Evolutionary conservation across 92 coral and sea anemone genomes (phyloP).

Genomic region (Epizoanthus illoricatus): DNA sequence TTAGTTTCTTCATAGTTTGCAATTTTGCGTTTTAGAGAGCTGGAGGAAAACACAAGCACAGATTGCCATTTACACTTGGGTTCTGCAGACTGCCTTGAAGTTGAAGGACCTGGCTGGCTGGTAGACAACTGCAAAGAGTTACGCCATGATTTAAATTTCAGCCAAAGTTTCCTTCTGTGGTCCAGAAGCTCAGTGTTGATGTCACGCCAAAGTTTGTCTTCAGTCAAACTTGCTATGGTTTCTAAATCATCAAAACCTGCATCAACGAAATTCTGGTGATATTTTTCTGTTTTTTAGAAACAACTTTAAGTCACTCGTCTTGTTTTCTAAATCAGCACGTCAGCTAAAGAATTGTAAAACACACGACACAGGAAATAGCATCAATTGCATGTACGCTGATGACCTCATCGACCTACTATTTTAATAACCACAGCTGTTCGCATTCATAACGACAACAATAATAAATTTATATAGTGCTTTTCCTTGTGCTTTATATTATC

Average conservation of each 20-base stretch:
- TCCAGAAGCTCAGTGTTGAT: neutral
- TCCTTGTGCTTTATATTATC: no score
- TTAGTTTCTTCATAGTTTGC: neutral
- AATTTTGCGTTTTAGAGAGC: neutral
- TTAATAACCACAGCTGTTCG: no score
- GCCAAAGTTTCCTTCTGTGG: conserved; percentile 27
- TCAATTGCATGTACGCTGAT: no score
- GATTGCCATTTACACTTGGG: neutral
- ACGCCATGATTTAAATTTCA: conserved; percentile 19
- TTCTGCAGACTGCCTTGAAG: neutral
- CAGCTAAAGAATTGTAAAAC: no score
- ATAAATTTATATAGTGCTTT: no score
- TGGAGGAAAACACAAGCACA: neutral
- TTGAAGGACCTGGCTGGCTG: neutral
- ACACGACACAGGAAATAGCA: no score
- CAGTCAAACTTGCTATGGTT: conserved; percentile 1
- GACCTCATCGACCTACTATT: no score
- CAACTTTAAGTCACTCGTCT: neutral
- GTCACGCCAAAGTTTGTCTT: neutral
- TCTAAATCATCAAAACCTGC: conserved; percentile 43
- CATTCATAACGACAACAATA: no score
- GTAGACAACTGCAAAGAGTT: neutral
- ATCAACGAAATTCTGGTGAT: conserved; percentile 22
- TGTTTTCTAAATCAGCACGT: no score
- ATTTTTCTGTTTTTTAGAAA: conserved; percentile 18